Evolutionary conservation across 2,888 invertebrate species (phyloP), one percentile per base, ranked within the genome.

Genomic region (Morpho helenor): DNA sequence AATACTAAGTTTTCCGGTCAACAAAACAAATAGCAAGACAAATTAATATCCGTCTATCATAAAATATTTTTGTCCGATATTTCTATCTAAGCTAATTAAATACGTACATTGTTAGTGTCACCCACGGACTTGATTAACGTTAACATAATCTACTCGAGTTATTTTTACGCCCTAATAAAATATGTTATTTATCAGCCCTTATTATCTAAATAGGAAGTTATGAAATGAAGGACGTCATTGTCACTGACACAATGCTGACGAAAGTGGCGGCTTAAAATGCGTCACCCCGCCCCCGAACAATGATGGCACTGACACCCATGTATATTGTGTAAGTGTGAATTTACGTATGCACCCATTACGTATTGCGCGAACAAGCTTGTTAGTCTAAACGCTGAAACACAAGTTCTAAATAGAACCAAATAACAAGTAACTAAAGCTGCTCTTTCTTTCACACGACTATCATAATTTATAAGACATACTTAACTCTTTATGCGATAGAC

Each of bases 141-240:
- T 31, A 31, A 31, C 31, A 31, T 31, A 31, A 3, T 31, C 31
- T 3, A 3, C 31, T 31, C 31, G 31, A 31, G 31, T 23, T 9
- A 8, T 22, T 47, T 23, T 23, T 8, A 47, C 23, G 47, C 22
- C 23, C 8, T 8, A 22, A 7, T 10, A 10, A 7, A 10, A 6
- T 16, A 58, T 61, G 73, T 75, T 76, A 74, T 77, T 80, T 80
- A 80, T 80, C 80, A 68, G 67, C 58, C 66, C 71, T 69, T 79
- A 77, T 79, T 81, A 83, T 83, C 79, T 80, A 76, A 80, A 80
- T 79, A 73, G 72, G 71, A 74, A 74, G 75, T 86, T 82, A 82
- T 73, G 77, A 77, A 79, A 78, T 72, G 62, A 61, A 68, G 68
- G 71, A 80, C 82, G 84, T 83, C 82, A 82, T 75, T 65, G 67